phyloP scores from a whole-genome alignment of 2,797 vertebrate species.

The Euthynnus affinis region DNA sequence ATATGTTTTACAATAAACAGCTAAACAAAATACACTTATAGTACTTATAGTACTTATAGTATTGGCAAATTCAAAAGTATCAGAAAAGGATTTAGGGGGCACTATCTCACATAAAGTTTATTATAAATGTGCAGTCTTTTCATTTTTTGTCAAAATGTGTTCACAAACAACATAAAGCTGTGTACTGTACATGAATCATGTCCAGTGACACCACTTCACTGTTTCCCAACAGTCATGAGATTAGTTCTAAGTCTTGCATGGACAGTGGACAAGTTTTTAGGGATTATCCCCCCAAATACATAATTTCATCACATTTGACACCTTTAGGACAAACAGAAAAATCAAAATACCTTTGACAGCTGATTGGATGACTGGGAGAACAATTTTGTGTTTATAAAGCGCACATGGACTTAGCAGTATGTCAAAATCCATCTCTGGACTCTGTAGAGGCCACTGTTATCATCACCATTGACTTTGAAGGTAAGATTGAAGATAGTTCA shows the following conservation, averaged over 20 bases:
- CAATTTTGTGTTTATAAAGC: conserved; percentile 23
- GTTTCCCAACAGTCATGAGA: conserved; percentile 22
- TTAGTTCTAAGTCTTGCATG: conserved; percentile 13
- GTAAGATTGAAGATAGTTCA: background rate
- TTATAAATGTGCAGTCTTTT: too few species aligned
- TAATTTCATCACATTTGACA: conserved; percentile 16
- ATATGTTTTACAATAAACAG: background rate
- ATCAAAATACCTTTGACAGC: conserved; percentile 9
- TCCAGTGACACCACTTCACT: background rate
- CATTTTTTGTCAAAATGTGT: too few species aligned
- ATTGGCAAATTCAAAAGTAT: too few species aligned
- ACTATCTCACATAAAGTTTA: too few species aligned
- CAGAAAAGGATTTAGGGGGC: too few species aligned
- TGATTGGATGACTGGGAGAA: conserved; percentile 22
- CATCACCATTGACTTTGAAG: background rate
- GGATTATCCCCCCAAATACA: conserved; percentile 21
- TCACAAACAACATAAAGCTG: background rate
- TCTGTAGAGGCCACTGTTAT: background rate
- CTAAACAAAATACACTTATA: too few species aligned
- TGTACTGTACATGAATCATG: conserved; percentile 15
- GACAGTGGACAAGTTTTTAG: background rate
- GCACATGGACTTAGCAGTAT: background rate
- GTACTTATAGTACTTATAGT: too few species aligned
- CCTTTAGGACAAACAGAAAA: background rate
- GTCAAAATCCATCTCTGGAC: conserved; percentile 1